A percentile compares a stretch with the other conserved stretches of the same genome.
Evolutionary conservation across 2,888 invertebrate species (phyloP).

Genomic region (Sisyra nigra): DNA sequence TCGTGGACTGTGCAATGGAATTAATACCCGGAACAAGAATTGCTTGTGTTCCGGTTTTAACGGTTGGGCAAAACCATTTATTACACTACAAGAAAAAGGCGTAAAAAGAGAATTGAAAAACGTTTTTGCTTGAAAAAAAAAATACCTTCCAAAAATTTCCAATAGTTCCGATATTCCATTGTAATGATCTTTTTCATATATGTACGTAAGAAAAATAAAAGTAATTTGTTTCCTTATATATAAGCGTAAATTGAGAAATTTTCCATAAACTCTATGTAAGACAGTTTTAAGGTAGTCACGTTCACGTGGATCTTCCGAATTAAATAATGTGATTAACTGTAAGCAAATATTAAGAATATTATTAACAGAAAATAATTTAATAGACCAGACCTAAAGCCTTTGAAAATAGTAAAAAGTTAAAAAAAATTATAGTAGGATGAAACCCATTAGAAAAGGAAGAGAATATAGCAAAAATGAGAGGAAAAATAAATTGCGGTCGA

Average conservation of each 20-base stretch:
- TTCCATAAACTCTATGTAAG: conserved; percentile 98
- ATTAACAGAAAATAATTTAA: too few species aligned
- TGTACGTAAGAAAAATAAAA: conserved; percentile 97
- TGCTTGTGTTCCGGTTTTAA: conserved; percentile 98
- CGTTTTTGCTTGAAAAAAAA: conserved; percentile 9
- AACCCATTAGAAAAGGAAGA: too few species aligned
- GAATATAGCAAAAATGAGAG: too few species aligned
- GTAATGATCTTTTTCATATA: conserved; percentile 99
- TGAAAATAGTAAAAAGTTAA: too few species aligned
- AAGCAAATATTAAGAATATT: conserved; percentile 15
- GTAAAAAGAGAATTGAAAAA: not conserved
- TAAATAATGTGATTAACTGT: conserved; percentile 93
- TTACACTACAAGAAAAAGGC: conserved; percentile 58
- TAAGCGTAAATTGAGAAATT: conserved; percentile 95
- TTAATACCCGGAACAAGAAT: conserved; percentile 93
- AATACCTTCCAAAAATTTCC: conserved; percentile 90
- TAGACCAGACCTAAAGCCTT: too few species aligned
- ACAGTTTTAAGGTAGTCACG: conserved; percentile 98
- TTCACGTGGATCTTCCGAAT: conserved; percentile 98
- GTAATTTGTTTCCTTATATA: conserved; percentile 99
- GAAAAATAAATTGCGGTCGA: too few species aligned
- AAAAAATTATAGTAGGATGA: too few species aligned
- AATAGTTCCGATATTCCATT: conserved; percentile 97
- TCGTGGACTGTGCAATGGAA: conserved; percentile 98
- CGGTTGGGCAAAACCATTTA: conserved; percentile 98